Percentiles rank a stretch among this genome's conserved stretches.
These are phyloP conservation scores for Lamprologus ornatipinnis DNA, from an alignment of 2,113 vertebrate species.

Conservation along the genomic window DNA sequence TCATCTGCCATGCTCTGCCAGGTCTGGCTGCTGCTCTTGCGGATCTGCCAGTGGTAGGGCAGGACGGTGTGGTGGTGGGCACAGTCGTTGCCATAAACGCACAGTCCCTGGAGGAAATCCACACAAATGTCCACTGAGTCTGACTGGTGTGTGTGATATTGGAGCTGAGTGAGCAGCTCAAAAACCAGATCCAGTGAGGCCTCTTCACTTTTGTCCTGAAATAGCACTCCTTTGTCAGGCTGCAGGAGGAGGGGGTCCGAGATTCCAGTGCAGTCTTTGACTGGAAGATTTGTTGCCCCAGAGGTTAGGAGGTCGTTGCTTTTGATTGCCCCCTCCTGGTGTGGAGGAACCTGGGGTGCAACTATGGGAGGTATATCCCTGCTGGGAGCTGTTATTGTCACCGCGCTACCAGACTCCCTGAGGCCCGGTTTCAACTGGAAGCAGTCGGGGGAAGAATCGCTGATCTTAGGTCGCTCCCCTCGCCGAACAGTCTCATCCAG, in stretches of 20 bases:
- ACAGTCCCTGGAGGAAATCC: slow-evolving; percentile 91
- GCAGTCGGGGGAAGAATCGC: slow-evolving; percentile 43
- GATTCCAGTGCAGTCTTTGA: slow-evolving; percentile 64
- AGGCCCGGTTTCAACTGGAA: slow-evolving; percentile 64
- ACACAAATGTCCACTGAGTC: slow-evolving; percentile 89
- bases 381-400: slow-evolving; percentile 31
- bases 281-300: slow-evolving; percentile 65
- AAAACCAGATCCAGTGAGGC: slow-evolving; percentile 95
- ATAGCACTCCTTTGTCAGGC: slow-evolving; percentile 77
- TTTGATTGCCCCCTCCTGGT: slow-evolving; percentile 74
- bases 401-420: slow-evolving; percentile 58
- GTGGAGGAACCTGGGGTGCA: slow-evolving; percentile 59
- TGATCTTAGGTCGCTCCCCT: slow-evolving; percentile 51
- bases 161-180: slow-evolving; percentile 93
- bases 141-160: slow-evolving; percentile 94
- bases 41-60: slow-evolving; percentile 97
- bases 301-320: slow-evolving; percentile 76
- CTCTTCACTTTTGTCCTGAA: slow-evolving; percentile 96
- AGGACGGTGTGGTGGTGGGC: slow-evolving; percentile 91
- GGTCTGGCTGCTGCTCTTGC: slow-evolving; percentile 74
- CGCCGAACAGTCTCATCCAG: slow-evolving; percentile 57
- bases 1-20: slow-evolving; percentile 96
- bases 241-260: slow-evolving; percentile 45
- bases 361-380: slow-evolving; percentile 48
- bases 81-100: slow-evolving; percentile 89